A percentile compares a stretch with the other conserved stretches of the same genome.
Evolutionary conservation across 2,888 invertebrate species (phyloP).

Genomic region (Drosophila imparisetae): DNA sequence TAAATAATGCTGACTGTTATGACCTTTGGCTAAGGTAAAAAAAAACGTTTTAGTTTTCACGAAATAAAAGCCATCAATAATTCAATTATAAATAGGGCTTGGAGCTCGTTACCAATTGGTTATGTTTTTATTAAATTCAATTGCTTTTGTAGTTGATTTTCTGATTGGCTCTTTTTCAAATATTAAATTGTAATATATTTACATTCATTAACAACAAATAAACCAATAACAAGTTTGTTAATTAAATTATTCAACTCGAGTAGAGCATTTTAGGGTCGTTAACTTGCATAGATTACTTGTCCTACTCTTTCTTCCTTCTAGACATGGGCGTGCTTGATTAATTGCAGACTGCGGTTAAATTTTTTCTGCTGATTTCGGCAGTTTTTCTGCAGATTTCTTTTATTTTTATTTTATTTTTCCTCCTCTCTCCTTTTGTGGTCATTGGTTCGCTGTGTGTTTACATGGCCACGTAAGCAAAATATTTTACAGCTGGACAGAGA

Average conservation of each 20-base stretch:
- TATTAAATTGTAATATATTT: not conserved
- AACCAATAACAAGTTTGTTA: too few relatives aligned
- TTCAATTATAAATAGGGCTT: not conserved
- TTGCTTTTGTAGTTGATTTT: not conserved
- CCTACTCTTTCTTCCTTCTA: conserved; percentile 19
- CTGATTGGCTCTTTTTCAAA: rapidly evolving
- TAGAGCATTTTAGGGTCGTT: conserved; percentile 48
- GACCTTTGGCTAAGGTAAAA: not conserved
- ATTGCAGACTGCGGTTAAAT: conserved; percentile 69
- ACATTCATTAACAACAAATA: not conserved
- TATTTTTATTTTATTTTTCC: not conserved
- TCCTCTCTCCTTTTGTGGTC: conserved; percentile 12
- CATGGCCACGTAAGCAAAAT: conserved; percentile 65
- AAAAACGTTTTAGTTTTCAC: not conserved
- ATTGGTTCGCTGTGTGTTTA: conserved; percentile 28
- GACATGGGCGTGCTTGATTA: conserved; percentile 66
- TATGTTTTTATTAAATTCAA: not conserved
- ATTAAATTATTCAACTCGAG: not conserved
- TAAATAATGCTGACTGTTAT: not conserved
- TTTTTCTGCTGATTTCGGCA: conserved; percentile 68
- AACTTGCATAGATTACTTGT: conserved; percentile 28
- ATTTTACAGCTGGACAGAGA: conserved; percentile 48
- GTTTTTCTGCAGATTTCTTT: conserved; percentile 43
- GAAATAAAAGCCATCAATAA: not conserved
- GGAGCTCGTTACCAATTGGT: not conserved